Evolutionary conservation across 64 coral and sea anemone genomes (phyloP).

Genomic region (Montipora foliosa): DNA sequence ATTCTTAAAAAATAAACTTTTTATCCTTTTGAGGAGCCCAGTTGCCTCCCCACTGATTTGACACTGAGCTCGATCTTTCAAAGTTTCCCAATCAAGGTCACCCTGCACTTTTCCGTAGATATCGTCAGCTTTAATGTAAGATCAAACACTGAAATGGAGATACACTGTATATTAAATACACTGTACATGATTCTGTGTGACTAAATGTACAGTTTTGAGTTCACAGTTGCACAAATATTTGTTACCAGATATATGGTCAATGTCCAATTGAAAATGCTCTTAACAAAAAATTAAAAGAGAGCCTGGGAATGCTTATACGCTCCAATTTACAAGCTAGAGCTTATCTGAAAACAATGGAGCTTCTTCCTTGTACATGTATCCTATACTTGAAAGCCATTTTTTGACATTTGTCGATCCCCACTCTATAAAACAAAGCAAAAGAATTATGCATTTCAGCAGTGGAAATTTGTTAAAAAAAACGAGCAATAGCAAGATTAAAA

Average conservation of each 20-base stretch:
- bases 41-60: background rate
- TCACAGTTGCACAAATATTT: background rate
- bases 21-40: background rate
- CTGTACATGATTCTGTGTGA: background rate
- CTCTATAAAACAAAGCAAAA: background rate
- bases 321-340: background rate
- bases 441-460: too few species aligned
- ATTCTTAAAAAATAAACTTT: background rate
- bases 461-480: too few species aligned
- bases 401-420: background rate
- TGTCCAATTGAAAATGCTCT: background rate
- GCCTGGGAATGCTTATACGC: background rate
- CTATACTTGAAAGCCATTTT: background rate
- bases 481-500: too few species aligned
- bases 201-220: constrained; percentile 1
- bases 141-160: background rate
- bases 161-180: too few species aligned
- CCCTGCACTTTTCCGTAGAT: background rate
- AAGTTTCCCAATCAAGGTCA: background rate
- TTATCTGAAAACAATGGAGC: background rate
- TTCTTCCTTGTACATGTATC: background rate
- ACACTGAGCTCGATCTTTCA: background rate
- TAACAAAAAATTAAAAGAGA: background rate
- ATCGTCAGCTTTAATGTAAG: background rate
- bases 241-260: background rate